Conservation (phyloP, 2,113 vertebrate genomes). For the Ahaetulla prasina region DNA sequence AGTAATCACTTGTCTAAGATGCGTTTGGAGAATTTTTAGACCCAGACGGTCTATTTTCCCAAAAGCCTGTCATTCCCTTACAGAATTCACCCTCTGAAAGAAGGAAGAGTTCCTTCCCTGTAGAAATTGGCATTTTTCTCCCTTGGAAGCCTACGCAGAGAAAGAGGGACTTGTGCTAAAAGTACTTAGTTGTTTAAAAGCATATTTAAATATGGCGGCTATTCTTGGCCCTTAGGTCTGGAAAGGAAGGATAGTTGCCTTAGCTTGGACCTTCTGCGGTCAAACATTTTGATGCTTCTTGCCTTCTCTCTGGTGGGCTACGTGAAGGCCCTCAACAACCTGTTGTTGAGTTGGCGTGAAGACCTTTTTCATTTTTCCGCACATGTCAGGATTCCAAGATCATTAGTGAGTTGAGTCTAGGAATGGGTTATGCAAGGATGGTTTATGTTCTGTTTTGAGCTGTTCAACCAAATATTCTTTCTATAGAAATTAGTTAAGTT, state of each 20-base stretch:
- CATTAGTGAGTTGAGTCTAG: neutral
- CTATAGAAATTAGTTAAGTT: neutral
- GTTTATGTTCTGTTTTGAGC: neutral
- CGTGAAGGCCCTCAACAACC: neutral
- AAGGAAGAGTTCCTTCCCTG: neutral
- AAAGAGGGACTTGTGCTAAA: neutral
- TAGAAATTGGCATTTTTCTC: neutral
- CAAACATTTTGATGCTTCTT: neutral
- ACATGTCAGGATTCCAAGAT: neutral
- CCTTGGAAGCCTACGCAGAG: neutral
- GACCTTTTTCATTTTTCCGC: neutral
- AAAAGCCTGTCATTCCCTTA: neutral
- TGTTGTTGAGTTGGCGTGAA: neutral
- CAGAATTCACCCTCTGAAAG: neutral
- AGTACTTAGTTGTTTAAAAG: neutral
- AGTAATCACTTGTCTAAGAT: neutral
- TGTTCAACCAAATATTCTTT: neutral
- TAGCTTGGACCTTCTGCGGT: neutral
- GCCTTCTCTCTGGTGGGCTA: neutral
- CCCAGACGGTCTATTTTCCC: neutral
- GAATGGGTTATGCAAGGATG: neutral
- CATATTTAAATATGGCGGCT: neutral
- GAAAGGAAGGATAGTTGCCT: no score
- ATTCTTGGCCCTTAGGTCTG: neutral
- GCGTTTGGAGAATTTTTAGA: neutral